phyloP scores from a whole-genome alignment of 2,113 vertebrate species.

The Ramphastos sulfuratus region DNA sequence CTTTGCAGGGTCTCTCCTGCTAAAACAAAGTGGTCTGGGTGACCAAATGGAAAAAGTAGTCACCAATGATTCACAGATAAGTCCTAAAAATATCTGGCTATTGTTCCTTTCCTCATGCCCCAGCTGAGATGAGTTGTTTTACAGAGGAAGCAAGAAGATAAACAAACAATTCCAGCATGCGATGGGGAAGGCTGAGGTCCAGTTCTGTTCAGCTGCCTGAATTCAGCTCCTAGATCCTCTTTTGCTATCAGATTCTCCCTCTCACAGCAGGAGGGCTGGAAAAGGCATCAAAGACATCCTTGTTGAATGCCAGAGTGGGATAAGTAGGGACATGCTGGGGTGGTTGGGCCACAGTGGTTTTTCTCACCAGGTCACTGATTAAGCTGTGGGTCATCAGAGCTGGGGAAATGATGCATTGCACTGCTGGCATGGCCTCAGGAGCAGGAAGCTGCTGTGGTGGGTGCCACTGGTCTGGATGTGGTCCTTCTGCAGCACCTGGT shows the following conservation, averaged over 20 bases:
- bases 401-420: background rate
- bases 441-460: background rate
- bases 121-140: conserved; percentile 68
- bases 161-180: conserved; percentile 39
- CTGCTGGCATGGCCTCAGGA: fast-evolving
- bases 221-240: background rate
- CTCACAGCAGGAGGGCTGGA: background rate
- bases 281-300: fast-evolving
- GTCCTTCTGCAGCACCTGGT: background rate
- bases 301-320: background rate
- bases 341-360: fast-evolving
- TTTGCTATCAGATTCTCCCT: background rate
- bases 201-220: background rate
- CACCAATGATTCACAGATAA: conserved; percentile 53
- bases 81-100: conserved; percentile 71
- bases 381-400: background rate
- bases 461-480: background rate
- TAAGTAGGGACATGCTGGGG: fast-evolving
- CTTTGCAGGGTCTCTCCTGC: background rate
- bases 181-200: background rate
- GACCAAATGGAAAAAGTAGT: conserved; percentile 72
- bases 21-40: conserved; percentile 26
- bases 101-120: conserved; percentile 65
- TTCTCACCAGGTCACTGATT: background rate
- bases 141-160: conserved; percentile 64